Conservation (phyloP, 2,888 invertebrate genomes). For the Alitta virens region DNA sequence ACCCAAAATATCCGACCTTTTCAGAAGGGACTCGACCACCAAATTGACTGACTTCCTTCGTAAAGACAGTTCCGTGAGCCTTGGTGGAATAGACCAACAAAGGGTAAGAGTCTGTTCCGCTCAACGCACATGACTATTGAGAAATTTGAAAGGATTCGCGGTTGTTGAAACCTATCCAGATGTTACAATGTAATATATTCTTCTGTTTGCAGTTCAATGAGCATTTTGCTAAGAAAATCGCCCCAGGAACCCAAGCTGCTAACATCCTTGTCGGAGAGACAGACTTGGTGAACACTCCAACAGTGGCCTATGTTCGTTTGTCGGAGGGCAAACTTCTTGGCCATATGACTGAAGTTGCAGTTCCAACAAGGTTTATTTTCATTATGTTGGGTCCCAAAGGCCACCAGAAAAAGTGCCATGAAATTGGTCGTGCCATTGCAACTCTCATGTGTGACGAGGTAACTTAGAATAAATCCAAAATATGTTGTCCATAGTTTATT, state of each 20-base stretch:
- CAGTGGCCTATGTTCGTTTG: constrained; percentile 90
- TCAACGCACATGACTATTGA: too few relatives aligned
- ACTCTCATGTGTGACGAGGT: constrained; percentile 97
- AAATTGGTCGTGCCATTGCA: constrained; percentile 95
- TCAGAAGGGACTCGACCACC: too few relatives aligned
- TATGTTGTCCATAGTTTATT: too few relatives aligned
- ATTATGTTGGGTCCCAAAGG: constrained; percentile 40
- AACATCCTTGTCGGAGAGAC: constrained; percentile 97
- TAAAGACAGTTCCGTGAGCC: too few relatives aligned
- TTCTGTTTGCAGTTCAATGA: constrained; percentile 28
- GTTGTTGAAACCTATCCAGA: too few relatives aligned
- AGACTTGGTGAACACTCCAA: constrained; percentile 86
- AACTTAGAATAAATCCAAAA: constrained; percentile 7
- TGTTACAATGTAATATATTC: too few relatives aligned
- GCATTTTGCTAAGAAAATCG: constrained; percentile 74
- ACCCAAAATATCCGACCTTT: too few relatives aligned
- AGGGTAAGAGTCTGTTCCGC: too few relatives aligned
- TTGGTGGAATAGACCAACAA: too few relatives aligned
- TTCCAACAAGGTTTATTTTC: constrained; percentile 75
- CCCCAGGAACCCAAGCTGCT: constrained; percentile 92
- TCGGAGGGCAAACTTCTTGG: constrained; percentile 85
- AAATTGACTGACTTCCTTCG: too few relatives aligned
- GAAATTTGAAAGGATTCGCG: too few relatives aligned
- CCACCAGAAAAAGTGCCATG: constrained; percentile 68
- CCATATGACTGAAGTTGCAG: constrained; percentile 91